Percentiles rank a stretch among this genome's conserved stretches.
These are phyloP conservation scores for Cyprinodon brontotheroides DNA, from an alignment of 2,113 vertebrate genomes.

Conservation along the genomic window DNA sequence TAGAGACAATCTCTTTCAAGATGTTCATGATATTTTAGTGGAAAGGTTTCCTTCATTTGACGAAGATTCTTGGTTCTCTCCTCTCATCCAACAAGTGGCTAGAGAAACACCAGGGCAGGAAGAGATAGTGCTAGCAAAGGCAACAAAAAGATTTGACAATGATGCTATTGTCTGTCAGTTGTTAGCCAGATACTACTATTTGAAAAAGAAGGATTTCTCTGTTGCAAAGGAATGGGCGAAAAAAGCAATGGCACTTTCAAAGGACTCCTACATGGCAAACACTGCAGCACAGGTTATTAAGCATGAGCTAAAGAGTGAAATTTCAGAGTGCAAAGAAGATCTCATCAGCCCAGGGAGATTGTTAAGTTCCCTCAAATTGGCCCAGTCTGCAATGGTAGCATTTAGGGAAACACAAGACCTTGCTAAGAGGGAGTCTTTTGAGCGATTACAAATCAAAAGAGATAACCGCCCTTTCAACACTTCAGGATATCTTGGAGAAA, in stretches of 20 bases:
- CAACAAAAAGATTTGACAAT: slow-evolving; percentile 72
- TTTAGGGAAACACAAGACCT: slow-evolving; percentile 82
- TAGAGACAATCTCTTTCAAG: slow-evolving; percentile 74
- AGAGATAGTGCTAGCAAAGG: slow-evolving; percentile 72
- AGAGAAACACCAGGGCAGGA: slow-evolving; percentile 55
- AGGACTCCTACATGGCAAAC: slow-evolving; percentile 82
- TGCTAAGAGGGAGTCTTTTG: slow-evolving; percentile 67
- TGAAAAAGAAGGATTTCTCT: slow-evolving; percentile 79
- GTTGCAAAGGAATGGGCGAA: slow-evolving; percentile 75
- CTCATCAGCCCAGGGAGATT: slow-evolving; percentile 46
- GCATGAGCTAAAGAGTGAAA: slow-evolving; percentile 73
- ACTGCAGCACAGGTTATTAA: slow-evolving; percentile 86
- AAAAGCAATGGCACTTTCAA: slow-evolving; percentile 72
- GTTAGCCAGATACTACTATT: slow-evolving; percentile 84
- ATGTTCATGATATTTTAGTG: slow-evolving; percentile 80
- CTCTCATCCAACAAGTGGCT: slow-evolving; percentile 80
- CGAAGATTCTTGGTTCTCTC: slow-evolving; percentile 81
- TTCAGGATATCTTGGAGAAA: slow-evolving; percentile 81
- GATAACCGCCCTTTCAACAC: slow-evolving; percentile 78
- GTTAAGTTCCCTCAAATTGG: slow-evolving; percentile 68
- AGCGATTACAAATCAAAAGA: slow-evolving; percentile 50
- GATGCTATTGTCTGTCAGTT: slow-evolving; percentile 82
- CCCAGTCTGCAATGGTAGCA: slow-evolving; percentile 73
- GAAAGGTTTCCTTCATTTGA: slow-evolving; percentile 67
- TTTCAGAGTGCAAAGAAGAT: slow-evolving; percentile 47